Evolutionary conservation across 2,113 vertebrate genomes (phyloP), one percentile per base, ranked within the genome.

Genomic region (Syngnathus floridae): DNA sequence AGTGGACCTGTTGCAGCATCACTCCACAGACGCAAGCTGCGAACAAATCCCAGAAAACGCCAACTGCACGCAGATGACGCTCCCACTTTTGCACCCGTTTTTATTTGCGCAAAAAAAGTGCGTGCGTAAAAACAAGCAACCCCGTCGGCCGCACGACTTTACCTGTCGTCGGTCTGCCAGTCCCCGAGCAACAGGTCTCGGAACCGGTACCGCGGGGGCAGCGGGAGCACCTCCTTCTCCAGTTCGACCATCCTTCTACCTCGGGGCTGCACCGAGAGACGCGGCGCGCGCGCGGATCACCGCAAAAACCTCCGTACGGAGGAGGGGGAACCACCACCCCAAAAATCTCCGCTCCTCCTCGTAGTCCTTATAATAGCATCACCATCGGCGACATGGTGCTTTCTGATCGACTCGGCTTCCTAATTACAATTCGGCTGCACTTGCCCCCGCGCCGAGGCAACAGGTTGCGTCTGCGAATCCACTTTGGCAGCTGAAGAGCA

Each of bases 141-240:
- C 67, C 48, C 48, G 48, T 51, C 48, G n/a, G 48, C 48, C 7
- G 14, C 26, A 16, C 26, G 79, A 35, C 85, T 79, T 31, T 90
- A 92, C 92, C 92, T 92, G 82, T 93, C 92, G 71, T 92, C 92
- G 46, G 84, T 70, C 81, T 93, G 92, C 92, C 92, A 93, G 85
- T 93, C 92, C 41, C 92, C 92, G 76, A 93, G 91, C 87, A 93
- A 91, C 89, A 93, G 88, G 90, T 93, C 92, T 77, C 92, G 89
- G 89, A 93, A 93, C 75, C 92, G 90, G 84, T 93, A 93, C 81
- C 92, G 90, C 62, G 92, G 92, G 38, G 92, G 92, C 72, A 93
- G 75, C 52, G 92, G 92, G 76, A 92, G 88, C 56, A 92, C 92
- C 54, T 93, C 92, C 81, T 93, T 93, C 66, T 93, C 92, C 83